Conservation (phyloP, 2,888 invertebrate genomes). For the Bembecia ichneumoniformis region DNA sequence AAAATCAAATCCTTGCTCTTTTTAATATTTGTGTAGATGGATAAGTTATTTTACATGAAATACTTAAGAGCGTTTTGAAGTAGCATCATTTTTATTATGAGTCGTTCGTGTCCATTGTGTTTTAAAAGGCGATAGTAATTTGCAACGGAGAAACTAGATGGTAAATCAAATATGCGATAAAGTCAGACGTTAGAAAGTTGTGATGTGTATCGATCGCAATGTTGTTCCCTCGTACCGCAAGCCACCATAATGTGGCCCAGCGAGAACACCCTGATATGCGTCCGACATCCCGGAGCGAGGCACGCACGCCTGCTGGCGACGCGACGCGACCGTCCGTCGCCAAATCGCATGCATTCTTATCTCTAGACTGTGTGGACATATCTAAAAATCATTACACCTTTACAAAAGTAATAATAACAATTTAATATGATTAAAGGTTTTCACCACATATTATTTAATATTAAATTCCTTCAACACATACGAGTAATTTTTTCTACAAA, state of each 20-base stretch:
- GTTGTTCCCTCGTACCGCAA: constrained; percentile 22
- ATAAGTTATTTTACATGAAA: too few species aligned
- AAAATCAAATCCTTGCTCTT: too few species aligned
- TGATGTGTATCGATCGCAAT: constrained; percentile 35
- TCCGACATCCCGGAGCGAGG: constrained; percentile 42
- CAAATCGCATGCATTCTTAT: constrained; percentile 13
- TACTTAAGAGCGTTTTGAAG: too few species aligned
- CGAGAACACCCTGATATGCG: constrained; percentile 9
- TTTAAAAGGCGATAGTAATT: too few species aligned
- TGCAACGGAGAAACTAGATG: too few species aligned
- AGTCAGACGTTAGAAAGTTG: constrained; percentile 18
- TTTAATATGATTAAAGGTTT: constrained; percentile 11
- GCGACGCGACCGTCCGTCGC: constrained; percentile 17
- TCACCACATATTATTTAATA: too few species aligned
- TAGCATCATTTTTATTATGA: too few species aligned
- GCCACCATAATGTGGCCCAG: constrained; percentile 20
- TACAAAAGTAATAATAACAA: neutral
- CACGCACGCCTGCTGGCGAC: constrained; percentile 33
- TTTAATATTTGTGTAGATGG: too few species aligned
- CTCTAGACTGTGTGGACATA: constrained; percentile 5
- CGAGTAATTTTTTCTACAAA: too few species aligned
- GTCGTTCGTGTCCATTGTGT: too few species aligned
- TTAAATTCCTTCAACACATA: too few species aligned
- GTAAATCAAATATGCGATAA: constrained; percentile 5
- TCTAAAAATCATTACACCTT: too few species aligned